These are phyloP conservation scores for Pachycephus smyrnensis DNA, from an alignment of 2,888 invertebrate species.

Conservation along the genomic window DNA sequence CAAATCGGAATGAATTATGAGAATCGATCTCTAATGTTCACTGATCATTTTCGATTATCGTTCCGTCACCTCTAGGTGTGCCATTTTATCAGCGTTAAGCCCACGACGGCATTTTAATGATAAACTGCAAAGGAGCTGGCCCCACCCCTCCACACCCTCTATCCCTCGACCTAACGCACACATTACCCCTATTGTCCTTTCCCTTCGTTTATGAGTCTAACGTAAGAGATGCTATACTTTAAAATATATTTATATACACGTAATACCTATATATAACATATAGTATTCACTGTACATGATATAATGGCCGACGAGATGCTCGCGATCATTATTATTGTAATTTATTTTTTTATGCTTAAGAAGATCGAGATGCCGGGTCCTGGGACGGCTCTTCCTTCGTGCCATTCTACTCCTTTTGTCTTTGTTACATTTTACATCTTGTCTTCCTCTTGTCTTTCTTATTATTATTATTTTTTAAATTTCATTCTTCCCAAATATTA, in stretches of 20 bases:
- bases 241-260: conserved; percentile 41
- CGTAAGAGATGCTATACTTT: conserved; percentile 46
- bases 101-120: neutral
- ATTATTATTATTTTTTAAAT: no score
- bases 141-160: neutral
- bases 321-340: conserved; percentile 60
- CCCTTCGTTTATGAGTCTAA: conserved; percentile 19
- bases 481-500: neutral
- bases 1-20: neutral
- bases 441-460: no score
- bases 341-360: conserved; percentile 65
- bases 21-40: neutral
- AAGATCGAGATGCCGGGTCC: conserved; percentile 23
- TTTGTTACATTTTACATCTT: neutral
- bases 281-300: conserved; percentile 62
- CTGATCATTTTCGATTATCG: neutral
- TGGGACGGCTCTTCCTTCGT: neutral
- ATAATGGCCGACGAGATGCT: conserved; percentile 53
- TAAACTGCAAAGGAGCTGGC: neutral
- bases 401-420: neutral
- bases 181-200: neutral
- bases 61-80: neutral
- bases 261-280: conserved; percentile 45
- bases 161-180: neutral
- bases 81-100: neutral